Evolutionary conservation across 2,113 vertebrate species (phyloP).

Genomic region (Silurus meridionalis): DNA sequence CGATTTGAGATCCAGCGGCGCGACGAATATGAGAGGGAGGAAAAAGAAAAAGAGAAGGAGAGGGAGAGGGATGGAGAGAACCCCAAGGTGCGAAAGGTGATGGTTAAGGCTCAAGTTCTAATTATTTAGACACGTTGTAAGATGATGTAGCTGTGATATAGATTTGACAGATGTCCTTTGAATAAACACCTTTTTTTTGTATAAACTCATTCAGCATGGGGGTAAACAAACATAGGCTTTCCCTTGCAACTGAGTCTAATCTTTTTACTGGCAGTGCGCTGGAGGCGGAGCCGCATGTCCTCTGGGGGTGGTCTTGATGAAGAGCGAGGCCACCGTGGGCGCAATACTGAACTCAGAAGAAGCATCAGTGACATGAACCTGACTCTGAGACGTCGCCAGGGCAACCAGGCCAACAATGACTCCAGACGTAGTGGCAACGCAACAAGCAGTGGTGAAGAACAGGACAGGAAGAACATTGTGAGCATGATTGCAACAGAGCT

Average conservation of each 20-base stretch:
- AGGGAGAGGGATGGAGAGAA: slow-evolving; percentile 70
- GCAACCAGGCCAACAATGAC: slow-evolving; percentile 69
- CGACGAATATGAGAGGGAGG: slow-evolving; percentile 82
- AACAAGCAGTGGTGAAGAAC: slow-evolving; percentile 58
- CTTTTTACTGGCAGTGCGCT: slow-evolving; percentile 68
- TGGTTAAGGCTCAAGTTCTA: background rate
- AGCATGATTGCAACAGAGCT: slow-evolving; percentile 80
- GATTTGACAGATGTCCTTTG: background rate
- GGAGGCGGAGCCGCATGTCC: slow-evolving; percentile 78
- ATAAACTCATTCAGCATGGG: background rate
- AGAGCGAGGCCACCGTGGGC: slow-evolving; percentile 72
- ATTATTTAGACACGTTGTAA: background rate
- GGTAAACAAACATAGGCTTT: background rate
- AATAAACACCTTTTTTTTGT: background rate
- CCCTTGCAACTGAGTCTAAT: background rate
- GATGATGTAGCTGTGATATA: background rate
- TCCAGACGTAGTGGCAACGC: slow-evolving; percentile 52
- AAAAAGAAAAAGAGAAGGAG: slow-evolving; percentile 72
- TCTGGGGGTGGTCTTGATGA: slow-evolving; percentile 77
- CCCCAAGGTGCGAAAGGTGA: slow-evolving; percentile 64
- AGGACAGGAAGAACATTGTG: slow-evolving; percentile 82
- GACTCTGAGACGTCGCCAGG: slow-evolving; percentile 79
- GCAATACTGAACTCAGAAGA: slow-evolving; percentile 83
- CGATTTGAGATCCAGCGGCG: slow-evolving; percentile 87
- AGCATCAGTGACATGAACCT: slow-evolving; percentile 93